phyloP scores from a whole-genome alignment of 2,797 vertebrate genomes.

The Pseudomugil gertrudae region DNA sequence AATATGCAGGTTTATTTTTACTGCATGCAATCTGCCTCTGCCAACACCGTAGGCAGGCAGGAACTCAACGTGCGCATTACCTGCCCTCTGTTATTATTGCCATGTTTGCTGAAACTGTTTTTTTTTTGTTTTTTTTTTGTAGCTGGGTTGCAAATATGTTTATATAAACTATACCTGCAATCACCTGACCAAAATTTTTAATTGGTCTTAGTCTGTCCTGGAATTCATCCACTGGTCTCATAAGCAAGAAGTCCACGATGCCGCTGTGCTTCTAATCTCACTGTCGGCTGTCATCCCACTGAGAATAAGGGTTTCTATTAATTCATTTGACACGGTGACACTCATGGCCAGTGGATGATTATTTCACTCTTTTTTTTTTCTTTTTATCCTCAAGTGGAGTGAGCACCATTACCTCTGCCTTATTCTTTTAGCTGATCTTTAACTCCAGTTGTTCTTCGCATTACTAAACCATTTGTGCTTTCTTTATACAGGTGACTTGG shows the following conservation, averaged over 20 bases:
- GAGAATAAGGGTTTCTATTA: slow-evolving; percentile 60
- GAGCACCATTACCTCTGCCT: not conserved
- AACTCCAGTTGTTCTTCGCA: not conserved
- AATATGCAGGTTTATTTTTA: slow-evolving; percentile 48
- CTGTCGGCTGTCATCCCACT: slow-evolving; percentile 38
- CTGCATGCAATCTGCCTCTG: slow-evolving; percentile 53
- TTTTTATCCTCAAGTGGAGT: not conserved
- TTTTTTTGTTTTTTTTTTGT: slow-evolving; percentile 6
- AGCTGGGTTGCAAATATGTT: slow-evolving; percentile 16
- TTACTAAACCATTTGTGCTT: slow-evolving; percentile 6
- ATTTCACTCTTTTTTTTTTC: slow-evolving; percentile 28
- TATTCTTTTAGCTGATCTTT: not conserved
- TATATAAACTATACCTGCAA: slow-evolving; percentile 17
- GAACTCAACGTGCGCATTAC: slow-evolving; percentile 35
- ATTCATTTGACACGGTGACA: slow-evolving; percentile 58
- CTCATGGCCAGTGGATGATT: slow-evolving; percentile 34
- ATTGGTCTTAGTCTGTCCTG: slow-evolving; percentile 58
- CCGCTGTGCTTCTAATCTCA: slow-evolving; percentile 61
- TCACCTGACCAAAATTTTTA: slow-evolving; percentile 54
- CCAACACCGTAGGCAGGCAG: slow-evolving; percentile 60
- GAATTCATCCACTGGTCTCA: slow-evolving; percentile 63
- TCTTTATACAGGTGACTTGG: slow-evolving; percentile 87
- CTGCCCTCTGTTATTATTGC: not conserved
- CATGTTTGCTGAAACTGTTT: slow-evolving; percentile 20
- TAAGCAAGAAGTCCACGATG: slow-evolving; percentile 52